Percentiles rank a stretch among this genome's conserved stretches.
phyloP scores from a whole-genome alignment of 2,113 vertebrate genomes.

The Phrynosoma blainvillii region DNA sequence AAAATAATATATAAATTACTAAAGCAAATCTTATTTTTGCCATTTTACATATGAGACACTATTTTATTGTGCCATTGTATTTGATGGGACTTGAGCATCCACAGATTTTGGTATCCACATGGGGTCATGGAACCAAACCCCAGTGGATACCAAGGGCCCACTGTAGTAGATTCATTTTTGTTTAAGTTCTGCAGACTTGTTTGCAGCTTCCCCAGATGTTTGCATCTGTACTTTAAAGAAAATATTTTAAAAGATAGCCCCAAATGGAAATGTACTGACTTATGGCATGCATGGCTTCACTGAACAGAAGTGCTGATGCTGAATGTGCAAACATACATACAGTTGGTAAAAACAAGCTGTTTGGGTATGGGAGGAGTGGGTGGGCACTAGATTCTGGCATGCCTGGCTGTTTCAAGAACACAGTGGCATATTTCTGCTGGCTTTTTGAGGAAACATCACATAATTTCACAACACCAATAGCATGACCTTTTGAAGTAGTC shows the following conservation, averaged over 20 bases:
- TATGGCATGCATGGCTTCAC: constrained; percentile 74
- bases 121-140: no score
- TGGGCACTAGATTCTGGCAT: constrained; percentile 1
- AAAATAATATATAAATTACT: no score
- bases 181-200: not conserved
- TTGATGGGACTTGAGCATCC: no score
- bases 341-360: constrained; percentile 36
- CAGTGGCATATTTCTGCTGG: constrained; percentile 5
- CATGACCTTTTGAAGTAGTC: not conserved
- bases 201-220: not conserved
- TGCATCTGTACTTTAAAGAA: constrained; percentile 1
- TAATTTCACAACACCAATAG: constrained; percentile 5
- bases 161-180: not conserved
- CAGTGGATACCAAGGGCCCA: no score
- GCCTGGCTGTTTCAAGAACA: constrained; percentile 13
- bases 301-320: constrained; percentile 45
- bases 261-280: constrained; percentile 77
- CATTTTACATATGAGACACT: no score
- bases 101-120: no score
- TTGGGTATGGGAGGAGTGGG: constrained; percentile 14
- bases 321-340: constrained; percentile 21
- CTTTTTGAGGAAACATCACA: not conserved
- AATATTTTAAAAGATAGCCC: constrained; percentile 38
- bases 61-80: no score
- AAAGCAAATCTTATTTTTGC: no score